A percentile compares a stretch with the other conserved stretches of the same genome.
Evolutionary conservation across 2,888 invertebrate genomes (phyloP).

Genomic region (Auanema freiburgensis): DNA sequence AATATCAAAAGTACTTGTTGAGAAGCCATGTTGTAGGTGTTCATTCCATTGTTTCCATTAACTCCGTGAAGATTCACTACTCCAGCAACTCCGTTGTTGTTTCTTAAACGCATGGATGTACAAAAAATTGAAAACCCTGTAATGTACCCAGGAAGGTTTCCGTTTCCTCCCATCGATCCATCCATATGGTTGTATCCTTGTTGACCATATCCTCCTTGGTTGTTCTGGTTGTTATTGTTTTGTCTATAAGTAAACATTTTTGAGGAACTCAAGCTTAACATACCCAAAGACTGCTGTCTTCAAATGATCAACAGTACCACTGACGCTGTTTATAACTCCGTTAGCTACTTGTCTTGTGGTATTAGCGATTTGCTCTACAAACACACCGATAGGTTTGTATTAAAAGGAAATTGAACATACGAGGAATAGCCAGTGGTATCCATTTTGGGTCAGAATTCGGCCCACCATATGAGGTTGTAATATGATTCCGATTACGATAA

Average conservation of each 20-base stretch:
- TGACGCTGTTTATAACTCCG: not conserved
- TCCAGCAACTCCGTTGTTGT: constrained; percentile 25
- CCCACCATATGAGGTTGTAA: constrained; percentile 17
- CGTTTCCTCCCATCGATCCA: too few relatives aligned
- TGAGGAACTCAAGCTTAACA: not conserved
- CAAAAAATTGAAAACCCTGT: too few relatives aligned
- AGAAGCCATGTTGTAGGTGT: constrained; percentile 25
- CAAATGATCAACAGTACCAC: constrained; percentile 6
- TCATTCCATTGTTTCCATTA: constrained; percentile 32
- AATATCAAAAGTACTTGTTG: too few relatives aligned
- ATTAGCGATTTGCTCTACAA: constrained; percentile 5
- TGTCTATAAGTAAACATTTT: not conserved
- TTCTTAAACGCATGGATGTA: not conserved
- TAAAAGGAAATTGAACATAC: constrained; percentile 3
- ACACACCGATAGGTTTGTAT: not conserved
- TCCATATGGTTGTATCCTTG: not conserved
- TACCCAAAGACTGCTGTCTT: constrained; percentile 14
- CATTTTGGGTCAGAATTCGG: constrained; percentile 19
- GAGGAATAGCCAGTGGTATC: constrained; percentile 21
- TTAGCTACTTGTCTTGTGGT: not conserved
- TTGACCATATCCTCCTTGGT: not conserved
- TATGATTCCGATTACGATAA: constrained; percentile 38
- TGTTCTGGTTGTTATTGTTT: not conserved
- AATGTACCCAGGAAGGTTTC: too few relatives aligned
- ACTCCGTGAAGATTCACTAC: constrained; percentile 39